These are phyloP conservation scores for Polymixis lichenea DNA, from an alignment of 2,888 invertebrate species.

Conservation along the genomic window DNA sequence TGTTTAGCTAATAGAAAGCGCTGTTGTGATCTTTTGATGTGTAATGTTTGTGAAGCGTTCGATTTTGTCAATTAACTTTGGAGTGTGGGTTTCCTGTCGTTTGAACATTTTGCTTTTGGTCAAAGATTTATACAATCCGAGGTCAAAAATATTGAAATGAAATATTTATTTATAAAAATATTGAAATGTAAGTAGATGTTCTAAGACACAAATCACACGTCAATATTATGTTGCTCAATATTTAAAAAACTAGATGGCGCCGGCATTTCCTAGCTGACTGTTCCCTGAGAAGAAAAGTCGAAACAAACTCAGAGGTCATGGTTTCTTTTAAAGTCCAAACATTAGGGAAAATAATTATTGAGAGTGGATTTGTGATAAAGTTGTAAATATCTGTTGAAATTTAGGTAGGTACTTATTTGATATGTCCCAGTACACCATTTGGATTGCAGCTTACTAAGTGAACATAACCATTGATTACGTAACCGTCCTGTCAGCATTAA, in stretches of 20 bases:
- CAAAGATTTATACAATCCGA: background rate
- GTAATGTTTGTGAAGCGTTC: slow-evolving; percentile 46
- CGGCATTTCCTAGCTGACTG: too few species aligned
- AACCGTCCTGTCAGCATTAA: too few species aligned
- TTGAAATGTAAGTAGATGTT: too few species aligned
- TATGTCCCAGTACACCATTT: background rate
- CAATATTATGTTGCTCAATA: too few species aligned
- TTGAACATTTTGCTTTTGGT: slow-evolving; percentile 16
- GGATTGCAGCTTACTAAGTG: background rate
- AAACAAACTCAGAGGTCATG: too few species aligned
- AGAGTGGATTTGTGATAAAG: background rate
- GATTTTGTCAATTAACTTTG: slow-evolving; percentile 38
- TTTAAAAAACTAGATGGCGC: too few species aligned
- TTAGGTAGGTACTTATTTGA: background rate
- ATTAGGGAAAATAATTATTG: too few species aligned
- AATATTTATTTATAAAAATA: background rate
- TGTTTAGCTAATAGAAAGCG: slow-evolving; percentile 67
- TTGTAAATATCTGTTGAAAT: background rate
- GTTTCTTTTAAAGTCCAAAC: too few species aligned
- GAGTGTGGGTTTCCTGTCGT: slow-evolving; percentile 18
- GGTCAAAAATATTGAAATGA: background rate
- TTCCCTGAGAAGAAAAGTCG: too few species aligned
- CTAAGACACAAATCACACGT: too few species aligned
- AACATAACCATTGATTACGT: too few species aligned
- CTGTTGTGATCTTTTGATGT: slow-evolving; percentile 36